Conservation (phyloP, 2,113 vertebrate species). For the Silurus glanis region DNA sequence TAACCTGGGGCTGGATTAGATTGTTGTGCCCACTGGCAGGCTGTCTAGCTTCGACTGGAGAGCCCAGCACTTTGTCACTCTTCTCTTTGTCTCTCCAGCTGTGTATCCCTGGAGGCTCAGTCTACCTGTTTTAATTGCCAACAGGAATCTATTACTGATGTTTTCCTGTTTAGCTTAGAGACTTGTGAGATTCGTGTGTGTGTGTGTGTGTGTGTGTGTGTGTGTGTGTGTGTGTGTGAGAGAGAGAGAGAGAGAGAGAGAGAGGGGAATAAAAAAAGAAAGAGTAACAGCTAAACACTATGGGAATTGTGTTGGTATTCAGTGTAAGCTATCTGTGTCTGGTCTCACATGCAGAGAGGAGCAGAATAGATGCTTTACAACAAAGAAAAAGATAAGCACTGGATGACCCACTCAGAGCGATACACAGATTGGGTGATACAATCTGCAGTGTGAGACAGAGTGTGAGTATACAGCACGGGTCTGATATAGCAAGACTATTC, state of each 20-base stretch:
- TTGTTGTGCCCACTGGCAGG: slow-evolving; percentile 23
- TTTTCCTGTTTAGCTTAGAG: slow-evolving; percentile 31
- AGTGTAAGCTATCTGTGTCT: background rate
- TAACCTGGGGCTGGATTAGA: slow-evolving; percentile 44
- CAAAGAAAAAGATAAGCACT: background rate
- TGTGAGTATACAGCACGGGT: background rate
- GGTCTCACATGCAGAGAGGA: background rate
- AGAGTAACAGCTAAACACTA: background rate
- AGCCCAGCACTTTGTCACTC: slow-evolving; percentile 24
- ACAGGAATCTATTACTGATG: slow-evolving; percentile 38
- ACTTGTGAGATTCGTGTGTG: background rate
- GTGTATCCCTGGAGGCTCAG: slow-evolving; percentile 20
- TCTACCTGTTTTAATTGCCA: slow-evolving; percentile 46
- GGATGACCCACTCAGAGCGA: background rate
- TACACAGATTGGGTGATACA: background rate
- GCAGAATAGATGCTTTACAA: background rate
- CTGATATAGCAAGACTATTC: slow-evolving; percentile 8
- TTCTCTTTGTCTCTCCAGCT: slow-evolving; percentile 28
- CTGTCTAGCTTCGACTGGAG: slow-evolving; percentile 23
- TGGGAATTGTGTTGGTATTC: background rate
- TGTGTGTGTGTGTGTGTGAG: background rate
- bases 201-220: background rate
- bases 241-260: background rate
- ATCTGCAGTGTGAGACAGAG: background rate
- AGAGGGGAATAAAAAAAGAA: background rate